Evolutionary conservation across 2,797 vertebrate genomes (phyloP).

Genomic region (Apodemus agrarius): DNA sequence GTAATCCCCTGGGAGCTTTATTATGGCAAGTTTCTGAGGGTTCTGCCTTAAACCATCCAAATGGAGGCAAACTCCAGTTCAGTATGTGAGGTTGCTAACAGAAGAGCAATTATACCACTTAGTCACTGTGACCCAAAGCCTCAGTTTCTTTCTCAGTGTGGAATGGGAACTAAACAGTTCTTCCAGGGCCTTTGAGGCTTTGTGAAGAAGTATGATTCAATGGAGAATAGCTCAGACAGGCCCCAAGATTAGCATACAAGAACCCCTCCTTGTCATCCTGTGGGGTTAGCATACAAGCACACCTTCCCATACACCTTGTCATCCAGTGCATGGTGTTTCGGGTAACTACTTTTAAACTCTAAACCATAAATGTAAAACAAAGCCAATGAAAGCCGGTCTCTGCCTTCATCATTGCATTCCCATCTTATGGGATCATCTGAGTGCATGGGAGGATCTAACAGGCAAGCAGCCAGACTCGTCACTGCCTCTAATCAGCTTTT

Average conservation of each 20-base stretch:
- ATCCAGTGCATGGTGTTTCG: slow-evolving; percentile 18
- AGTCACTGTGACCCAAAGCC: background rate
- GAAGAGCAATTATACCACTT: background rate
- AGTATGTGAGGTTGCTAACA: background rate
- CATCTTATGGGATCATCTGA: slow-evolving; percentile 24
- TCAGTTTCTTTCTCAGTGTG: slow-evolving; percentile 41
- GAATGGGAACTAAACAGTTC: background rate
- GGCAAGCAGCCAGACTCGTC: background rate
- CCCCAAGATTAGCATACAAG: background rate
- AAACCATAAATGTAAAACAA: slow-evolving; percentile 7
- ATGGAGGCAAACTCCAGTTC: background rate
- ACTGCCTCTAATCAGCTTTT: slow-evolving; percentile 23
- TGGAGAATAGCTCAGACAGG: background rate
- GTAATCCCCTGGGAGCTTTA: background rate
- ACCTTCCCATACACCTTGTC: background rate
- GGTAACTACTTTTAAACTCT: slow-evolving; percentile 4
- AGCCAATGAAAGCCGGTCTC: slow-evolving; percentile 27
- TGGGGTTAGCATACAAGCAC: background rate
- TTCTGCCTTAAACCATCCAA: slow-evolving; percentile 43
- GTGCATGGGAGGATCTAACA: background rate
- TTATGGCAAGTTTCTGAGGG: slow-evolving; percentile 22
- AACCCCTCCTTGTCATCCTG: slow-evolving; percentile 24
- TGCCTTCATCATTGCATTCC: background rate
- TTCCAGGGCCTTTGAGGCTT: background rate
- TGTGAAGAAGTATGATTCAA: slow-evolving; percentile 19